Conservation (phyloP, 2,113 vertebrate species). For the Clarias gariepinus region DNA sequence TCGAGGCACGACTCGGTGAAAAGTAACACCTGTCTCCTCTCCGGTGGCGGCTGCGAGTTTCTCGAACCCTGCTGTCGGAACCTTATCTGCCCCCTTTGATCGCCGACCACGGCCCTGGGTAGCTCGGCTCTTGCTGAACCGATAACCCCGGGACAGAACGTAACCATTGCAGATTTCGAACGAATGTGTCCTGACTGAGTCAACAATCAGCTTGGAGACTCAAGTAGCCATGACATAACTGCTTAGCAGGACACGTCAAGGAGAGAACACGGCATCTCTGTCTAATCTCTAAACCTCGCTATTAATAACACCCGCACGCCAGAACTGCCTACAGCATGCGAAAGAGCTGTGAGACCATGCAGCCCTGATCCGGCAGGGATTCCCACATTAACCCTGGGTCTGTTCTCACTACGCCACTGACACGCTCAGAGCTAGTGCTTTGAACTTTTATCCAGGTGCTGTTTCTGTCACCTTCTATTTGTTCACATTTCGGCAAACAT, state of each 20-base stretch:
- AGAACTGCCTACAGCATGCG: constrained; percentile 46
- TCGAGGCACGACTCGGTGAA: constrained; percentile 53
- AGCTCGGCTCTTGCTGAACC: background rate
- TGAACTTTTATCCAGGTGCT: constrained; percentile 11
- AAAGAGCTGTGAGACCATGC: constrained; percentile 45
- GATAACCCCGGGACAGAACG: background rate
- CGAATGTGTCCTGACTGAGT: background rate
- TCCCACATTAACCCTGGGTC: constrained; percentile 25
- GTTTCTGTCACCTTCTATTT: constrained; percentile 34
- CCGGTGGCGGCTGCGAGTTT: constrained; percentile 12
- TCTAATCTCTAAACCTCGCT: constrained; percentile 76
- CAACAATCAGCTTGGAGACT: constrained; percentile 56
- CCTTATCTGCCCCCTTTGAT: constrained; percentile 18
- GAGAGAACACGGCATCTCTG: constrained; percentile 54
- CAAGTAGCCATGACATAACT: constrained; percentile 66
- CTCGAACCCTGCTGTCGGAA: constrained; percentile 26
- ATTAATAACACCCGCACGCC: constrained; percentile 64
- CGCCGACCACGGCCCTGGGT: background rate
- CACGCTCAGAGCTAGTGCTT: background rate
- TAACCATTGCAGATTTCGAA: background rate
- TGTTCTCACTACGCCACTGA: background rate
- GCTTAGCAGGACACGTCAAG: constrained; percentile 28
- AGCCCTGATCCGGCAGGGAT: constrained; percentile 44
- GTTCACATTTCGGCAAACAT: constrained; percentile 19
- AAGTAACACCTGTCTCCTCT: constrained; percentile 40